Conservation (phyloP, 2,888 invertebrate genomes). For the Tineola bisselliella region DNA sequence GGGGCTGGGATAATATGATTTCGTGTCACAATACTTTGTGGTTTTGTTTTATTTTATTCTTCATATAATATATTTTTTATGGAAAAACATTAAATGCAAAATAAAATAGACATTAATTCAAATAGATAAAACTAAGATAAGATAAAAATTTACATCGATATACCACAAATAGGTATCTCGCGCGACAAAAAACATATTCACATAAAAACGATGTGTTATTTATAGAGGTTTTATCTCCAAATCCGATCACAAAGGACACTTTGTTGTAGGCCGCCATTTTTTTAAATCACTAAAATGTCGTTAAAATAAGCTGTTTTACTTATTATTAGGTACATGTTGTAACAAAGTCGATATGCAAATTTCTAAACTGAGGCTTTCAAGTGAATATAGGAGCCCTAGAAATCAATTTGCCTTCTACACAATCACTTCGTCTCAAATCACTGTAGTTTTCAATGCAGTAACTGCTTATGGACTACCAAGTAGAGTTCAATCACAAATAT, state of each 20-base stretch:
- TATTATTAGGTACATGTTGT: conserved; percentile 23
- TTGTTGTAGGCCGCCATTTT: conserved; percentile 44
- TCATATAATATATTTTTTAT: conserved; percentile 12
- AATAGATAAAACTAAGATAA: neutral
- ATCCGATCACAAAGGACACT: conserved; percentile 38
- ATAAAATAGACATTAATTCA: neutral
- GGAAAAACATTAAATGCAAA: neutral
- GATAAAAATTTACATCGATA: neutral
- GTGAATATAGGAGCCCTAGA: too few relatives aligned
- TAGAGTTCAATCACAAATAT: too few relatives aligned
- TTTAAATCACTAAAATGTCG: conserved; percentile 38
- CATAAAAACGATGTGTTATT: conserved; percentile 53
- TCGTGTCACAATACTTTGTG: neutral
- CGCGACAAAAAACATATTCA: conserved; percentile 16
- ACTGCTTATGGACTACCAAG: too few relatives aligned
- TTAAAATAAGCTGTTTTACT: conserved; percentile 35
- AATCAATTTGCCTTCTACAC: too few relatives aligned
- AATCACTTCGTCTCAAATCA: too few relatives aligned
- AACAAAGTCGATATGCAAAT: conserved; percentile 14
- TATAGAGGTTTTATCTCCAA: conserved; percentile 49
- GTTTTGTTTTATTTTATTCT: conserved; percentile 15
- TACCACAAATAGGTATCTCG: neutral
- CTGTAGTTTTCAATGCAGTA: too few relatives aligned
- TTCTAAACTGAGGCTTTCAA: too few relatives aligned
- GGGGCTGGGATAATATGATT: neutral